Evolutionary conservation across 2,113 vertebrate species (phyloP).

Genomic region (Capreolus pygargus): DNA sequence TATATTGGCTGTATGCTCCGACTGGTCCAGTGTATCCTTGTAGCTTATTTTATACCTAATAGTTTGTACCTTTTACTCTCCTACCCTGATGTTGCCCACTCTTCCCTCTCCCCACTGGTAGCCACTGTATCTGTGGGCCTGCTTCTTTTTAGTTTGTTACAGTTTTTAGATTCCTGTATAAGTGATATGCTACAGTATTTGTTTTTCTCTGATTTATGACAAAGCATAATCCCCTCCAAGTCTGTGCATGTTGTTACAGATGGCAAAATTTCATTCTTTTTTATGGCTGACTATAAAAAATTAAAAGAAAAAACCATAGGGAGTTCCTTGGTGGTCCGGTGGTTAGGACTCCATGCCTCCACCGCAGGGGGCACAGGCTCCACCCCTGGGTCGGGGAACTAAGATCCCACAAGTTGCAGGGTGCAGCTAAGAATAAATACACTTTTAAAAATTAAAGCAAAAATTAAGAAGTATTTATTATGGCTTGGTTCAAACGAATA

Average conservation of each 20-base stretch:
- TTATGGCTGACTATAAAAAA: not conserved
- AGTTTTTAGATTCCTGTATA: not conserved
- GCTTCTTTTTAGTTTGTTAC: not conserved
- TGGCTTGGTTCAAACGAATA: not conserved
- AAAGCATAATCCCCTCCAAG: not conserved
- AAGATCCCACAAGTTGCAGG: not conserved
- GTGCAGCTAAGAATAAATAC: not conserved
- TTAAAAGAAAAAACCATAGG: no score
- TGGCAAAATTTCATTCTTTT: not conserved
- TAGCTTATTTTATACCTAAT: no score
- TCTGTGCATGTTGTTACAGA: not conserved
- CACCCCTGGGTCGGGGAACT: not conserved
- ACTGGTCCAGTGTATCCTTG: not conserved
- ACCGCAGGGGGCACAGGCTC: not conserved
- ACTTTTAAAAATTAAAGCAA: not conserved
- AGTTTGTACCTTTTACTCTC: rapidly evolving
- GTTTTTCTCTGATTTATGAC: not conserved
- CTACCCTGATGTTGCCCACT: no score
- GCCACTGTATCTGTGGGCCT: not conserved
- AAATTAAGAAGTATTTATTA: not conserved
- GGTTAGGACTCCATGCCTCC: not conserved
- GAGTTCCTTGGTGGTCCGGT: not conserved
- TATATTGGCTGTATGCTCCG: rapidly evolving
- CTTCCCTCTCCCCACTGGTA: not conserved
- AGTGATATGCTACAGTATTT: not conserved